Evolutionary conservation across 2,888 invertebrate species (phyloP), one percentile per base, ranked within the genome.

Genomic region (Troglohyphantes excavatus): DNA sequence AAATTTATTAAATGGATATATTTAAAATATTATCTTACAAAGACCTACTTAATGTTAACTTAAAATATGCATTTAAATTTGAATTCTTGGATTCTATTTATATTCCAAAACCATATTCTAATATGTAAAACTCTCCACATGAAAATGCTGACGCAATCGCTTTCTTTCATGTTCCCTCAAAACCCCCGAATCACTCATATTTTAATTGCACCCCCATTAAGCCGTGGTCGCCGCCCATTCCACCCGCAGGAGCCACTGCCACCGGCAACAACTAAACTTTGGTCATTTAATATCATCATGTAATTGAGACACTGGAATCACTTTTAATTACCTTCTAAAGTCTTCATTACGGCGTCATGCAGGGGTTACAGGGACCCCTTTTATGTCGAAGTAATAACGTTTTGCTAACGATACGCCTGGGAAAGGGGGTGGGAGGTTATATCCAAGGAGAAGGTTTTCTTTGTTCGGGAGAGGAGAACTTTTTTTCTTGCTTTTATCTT

Each of bases 381-480:
- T 46, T 46, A 46, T 46, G 46, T 46, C 46, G 46, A 46, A 46
- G 46, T 46, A 46, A 46, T 46, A 46, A 46, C 46, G 46, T 46
- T 46, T 46, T 46, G 46, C 11, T 46, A 46, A 46, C 46, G 46
- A 46, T 46, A 46, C 46, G 46, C 17, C 17, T 17, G 46, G 46
- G 46, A 46, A 17, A 2, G 11, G 11, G 11, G 13, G 13, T 33
- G 3, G 33, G 13, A 17, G 46, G 46, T 46, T 46, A 46, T 46
- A 46, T 46, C 9, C 46, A 33, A 6, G 33, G 33, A 6, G 33
- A 33, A 9, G n/a, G n/a, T n/a, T 9, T 33, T 13, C 11, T 46
- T 46, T 46, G 46, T 46, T 46, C 46, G 39, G 39, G 9, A 39
- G 3, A 46, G 11, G 2, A 7, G 17, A 2, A 46, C 17, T 17